A percentile compares a stretch with the other conserved stretches of the same genome.
phyloP scores from a whole-genome alignment of 2,113 vertebrate species.

The Scomber colias region DNA sequence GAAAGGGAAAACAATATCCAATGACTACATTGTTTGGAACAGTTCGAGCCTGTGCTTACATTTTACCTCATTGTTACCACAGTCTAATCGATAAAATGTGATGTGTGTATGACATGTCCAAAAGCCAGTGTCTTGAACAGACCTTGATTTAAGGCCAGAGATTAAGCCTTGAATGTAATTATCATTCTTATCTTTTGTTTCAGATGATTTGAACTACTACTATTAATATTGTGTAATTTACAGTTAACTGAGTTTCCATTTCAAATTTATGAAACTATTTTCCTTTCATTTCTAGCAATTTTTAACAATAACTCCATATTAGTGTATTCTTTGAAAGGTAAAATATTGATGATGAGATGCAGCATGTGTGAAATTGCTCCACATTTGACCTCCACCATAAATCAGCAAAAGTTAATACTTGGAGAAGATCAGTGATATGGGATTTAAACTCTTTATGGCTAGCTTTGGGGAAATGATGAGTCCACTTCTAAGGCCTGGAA shows the following conservation, averaged over 20 bases:
- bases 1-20: slow-evolving; percentile 49
- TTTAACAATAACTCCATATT: slow-evolving; percentile 1
- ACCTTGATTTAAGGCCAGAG: slow-evolving; percentile 20
- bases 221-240: slow-evolving; percentile 3
- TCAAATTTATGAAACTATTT: slow-evolving; percentile 3
- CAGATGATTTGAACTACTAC: slow-evolving; percentile 25
- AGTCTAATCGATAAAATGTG: slow-evolving; percentile 67
- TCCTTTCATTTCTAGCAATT: slow-evolving; percentile 5
- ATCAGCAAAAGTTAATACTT: slow-evolving; percentile 57
- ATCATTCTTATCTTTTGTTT: slow-evolving; percentile 11
- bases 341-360: slow-evolving; percentile 50
- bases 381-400: slow-evolving; percentile 52
- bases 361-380: slow-evolving; percentile 66
- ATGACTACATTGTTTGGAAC: slow-evolving; percentile 58
- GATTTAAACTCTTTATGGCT: slow-evolving; percentile 56
- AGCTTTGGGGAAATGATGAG: slow-evolving; percentile 45
- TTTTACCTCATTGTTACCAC: slow-evolving; percentile 68
- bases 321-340: slow-evolving; percentile 43
- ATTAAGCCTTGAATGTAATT: slow-evolving; percentile 20
- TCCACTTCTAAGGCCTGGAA: slow-evolving; percentile 46
- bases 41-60: slow-evolving; percentile 53
- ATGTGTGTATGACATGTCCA: slow-evolving; percentile 53
- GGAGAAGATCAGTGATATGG: slow-evolving; percentile 52
- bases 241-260: slow-evolving; percentile 1
- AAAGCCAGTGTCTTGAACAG: slow-evolving; percentile 34